Evolutionary conservation across 2,888 invertebrate genomes (phyloP), one percentile per base, ranked within the genome.

Genomic region (Cantharis nigra): DNA sequence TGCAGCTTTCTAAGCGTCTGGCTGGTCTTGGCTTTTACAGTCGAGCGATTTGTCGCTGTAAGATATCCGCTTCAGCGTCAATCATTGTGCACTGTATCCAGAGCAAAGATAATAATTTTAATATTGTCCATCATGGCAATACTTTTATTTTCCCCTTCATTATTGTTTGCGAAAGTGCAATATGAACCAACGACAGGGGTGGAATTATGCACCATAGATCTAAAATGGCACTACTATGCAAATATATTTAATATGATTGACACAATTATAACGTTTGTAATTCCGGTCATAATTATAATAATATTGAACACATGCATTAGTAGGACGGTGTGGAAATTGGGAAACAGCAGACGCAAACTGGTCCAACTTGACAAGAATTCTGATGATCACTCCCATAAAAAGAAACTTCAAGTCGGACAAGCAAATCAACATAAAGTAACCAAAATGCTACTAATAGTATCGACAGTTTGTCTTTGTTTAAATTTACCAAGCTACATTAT

Each of bases 1-100:
- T 92, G 93, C 79, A 93, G 94, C 85, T 94, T 94, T 85, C 89
- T 94, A 75, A 96, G 96, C 82, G 94, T 95, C 0, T 97, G 96
- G 96, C 91, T 96, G 78, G 95, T 96, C 18, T 94, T 96, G 9
- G 93, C 95, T 0, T 97, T 97, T 85, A 96, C 96, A 0, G 91
- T 95, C 1, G 97, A 97, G 86, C 91, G 97, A 20, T 96, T 94
- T 86, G 92, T 96, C 7, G 96, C 95, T 0, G 95, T 97, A 1
- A 89, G 93, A 80, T 94, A 95, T 86, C 96, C 96, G 0, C 87
- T 96, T 72, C 91, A 91, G 69, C 89, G 95, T 2, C 93, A 92
- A 77, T 91, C 91, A 4, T 90, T 95, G 88, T 96, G 95, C 86
- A 95, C 95, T 0, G 92, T 94, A 20, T 88, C 91, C 3, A 89